Base-by-base conservation (phyloP, 2,797 vertebrate genomes). In the Zenarchopterus dispar region DNA sequence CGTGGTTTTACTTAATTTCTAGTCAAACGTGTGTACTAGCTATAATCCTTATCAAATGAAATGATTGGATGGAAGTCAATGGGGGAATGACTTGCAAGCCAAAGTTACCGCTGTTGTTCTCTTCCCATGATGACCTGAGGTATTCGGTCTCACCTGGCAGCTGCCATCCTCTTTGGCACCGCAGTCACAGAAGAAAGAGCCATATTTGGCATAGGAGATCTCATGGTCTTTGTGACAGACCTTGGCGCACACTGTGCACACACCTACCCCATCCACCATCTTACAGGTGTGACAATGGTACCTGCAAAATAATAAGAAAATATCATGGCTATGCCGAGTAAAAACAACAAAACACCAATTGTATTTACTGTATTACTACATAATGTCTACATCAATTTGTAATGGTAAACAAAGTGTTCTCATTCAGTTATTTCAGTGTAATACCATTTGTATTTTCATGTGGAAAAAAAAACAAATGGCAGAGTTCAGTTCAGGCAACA, bases 251-350 rank as follows among this genome's bases (percentile, higher is more conserved):
- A 99, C 97, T 33, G 98, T 99, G 92, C 98, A 99, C 72, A 99
- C 98, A 67, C 98, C 98, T 64, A 99, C 98, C 45, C 98, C 98
- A 82, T 99, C 98, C 69, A 99, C 97, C 98, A 99, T 99, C 89
- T 99, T 99, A 92, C 98, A 99, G 52, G 98, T 99, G 89, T 99
- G 98, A 93, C 98, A 99, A 91, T 99, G 98, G 88, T 99, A 99
- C 97, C 98, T 99, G 85, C 46, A 81, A 64, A 51, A 80, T 56
- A 41, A 81, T 81, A 76, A 82, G 73, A 68, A 75, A 70, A 60
- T 68, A 26, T 77, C 65, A 75, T 52, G 23, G 42, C 62, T 62
- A 53, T 62, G 36, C 4, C 36, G 15, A 39, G 62, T 24, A 70
- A 4, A 36, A 36, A 36, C 28, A 31, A 31, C 33, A 36, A 8